Evolutionary conservation across 2,888 invertebrate genomes (phyloP), one percentile per base, ranked within the genome.

Genomic region (Aporophyla nigra): DNA sequence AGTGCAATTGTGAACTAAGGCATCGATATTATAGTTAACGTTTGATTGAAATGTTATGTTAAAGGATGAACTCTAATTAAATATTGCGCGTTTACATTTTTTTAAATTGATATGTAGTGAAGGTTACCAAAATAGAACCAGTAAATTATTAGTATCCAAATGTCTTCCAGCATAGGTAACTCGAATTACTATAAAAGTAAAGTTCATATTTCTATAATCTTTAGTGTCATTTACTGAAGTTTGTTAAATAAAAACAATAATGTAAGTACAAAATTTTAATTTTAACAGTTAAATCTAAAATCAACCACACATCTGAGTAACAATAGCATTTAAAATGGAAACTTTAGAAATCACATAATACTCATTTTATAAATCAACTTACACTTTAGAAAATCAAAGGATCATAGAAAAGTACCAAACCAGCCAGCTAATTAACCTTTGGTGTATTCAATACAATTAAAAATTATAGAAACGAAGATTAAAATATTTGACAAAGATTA

Each of bases 231-330:
- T 51, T 51, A 51, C 5, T 5, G 49, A 16, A 5, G 5, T 0
- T 27, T 19, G 10, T 19, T 2, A 5, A 33, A 59, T 33, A 82
- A 89, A 88, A 62, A 76, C 14, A 40, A 12, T 16, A 82, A 76
- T 80, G 76, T 84, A 89, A 91, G 86, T 91, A 92, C 90, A 91
- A 90, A 91, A 88, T 93, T 94, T 94, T 94, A 94, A 93, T 94
- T 90, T 88, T 90, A 95, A 95, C 94, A 92, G 91, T 90, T 93
- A 93, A 78, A 83, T 93, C 91, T 93, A 93, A 93, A 94, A 94
- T 94, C 92, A 93, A 93, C 87, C 90, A 91, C 89, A 88, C 87
- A 82, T 89, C 76, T 86, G 84, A 89, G 83, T 89, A 92, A 93
- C 91, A 93, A 90, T 80, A 86, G 85, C 78, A 89, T 90, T 91